Percentiles rank a stretch among this genome's conserved stretches.
These are phyloP conservation scores for Drosophila cardini DNA, from an alignment of 1,140 invertebrate genomes.

Conservation along the genomic window DNA sequence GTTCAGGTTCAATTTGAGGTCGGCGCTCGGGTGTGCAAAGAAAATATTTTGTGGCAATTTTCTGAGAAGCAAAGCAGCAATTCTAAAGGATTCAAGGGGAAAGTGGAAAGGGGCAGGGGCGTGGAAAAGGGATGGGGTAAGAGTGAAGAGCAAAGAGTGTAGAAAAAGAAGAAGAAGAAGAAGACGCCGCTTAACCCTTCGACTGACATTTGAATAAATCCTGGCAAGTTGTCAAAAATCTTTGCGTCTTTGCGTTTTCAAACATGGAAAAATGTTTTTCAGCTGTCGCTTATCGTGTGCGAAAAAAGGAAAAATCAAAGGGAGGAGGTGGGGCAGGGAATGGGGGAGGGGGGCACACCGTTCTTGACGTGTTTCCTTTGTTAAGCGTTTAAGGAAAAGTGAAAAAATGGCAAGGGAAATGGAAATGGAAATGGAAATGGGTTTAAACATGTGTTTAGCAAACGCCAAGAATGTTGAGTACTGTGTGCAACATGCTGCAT, in stretches of 20 bases:
- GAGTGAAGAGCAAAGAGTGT: too few species aligned
- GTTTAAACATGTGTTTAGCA: constrained; percentile 61
- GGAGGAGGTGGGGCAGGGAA: background rate
- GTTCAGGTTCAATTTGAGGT: constrained; percentile 7
- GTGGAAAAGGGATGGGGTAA: background rate
- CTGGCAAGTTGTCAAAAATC: constrained; percentile 74
- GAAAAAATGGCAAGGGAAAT: constrained; percentile 59
- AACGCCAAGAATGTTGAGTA: constrained; percentile 53
- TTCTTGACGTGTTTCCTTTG: constrained; percentile 54
- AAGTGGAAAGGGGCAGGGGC: background rate
- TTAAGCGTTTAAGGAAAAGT: constrained; percentile 67
- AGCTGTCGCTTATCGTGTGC: constrained; percentile 77
- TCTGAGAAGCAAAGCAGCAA: constrained; percentile 26
- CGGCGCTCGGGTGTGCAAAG: constrained; percentile 12
- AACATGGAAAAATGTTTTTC: constrained; percentile 71
- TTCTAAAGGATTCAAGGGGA: too few species aligned
- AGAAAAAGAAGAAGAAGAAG: too few species aligned
- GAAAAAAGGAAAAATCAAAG: constrained; percentile 73
- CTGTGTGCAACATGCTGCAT: constrained; percentile 1
- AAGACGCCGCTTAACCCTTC: constrained; percentile 65
- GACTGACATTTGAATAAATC: constrained; percentile 78
- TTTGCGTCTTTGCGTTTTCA: constrained; percentile 47
- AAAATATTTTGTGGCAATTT: constrained; percentile 55
- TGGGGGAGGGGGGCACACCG: background rate
- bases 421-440: constrained; percentile 45